A percentile compares a stretch with the other conserved stretches of the same genome.
Evolutionary conservation across 2,888 invertebrate genomes (phyloP).

Genomic region (Patella pellucida): DNA sequence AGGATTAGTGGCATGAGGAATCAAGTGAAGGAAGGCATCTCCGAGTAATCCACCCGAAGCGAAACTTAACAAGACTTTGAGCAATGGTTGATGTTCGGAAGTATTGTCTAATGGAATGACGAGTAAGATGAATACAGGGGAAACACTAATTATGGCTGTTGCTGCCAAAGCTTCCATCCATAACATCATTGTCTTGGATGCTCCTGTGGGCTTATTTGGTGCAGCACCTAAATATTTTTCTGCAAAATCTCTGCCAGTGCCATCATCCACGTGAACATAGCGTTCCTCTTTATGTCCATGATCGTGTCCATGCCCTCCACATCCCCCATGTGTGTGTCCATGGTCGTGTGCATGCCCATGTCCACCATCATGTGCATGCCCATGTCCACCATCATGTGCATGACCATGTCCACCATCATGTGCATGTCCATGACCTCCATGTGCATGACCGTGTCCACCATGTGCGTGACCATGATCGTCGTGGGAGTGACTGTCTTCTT

Average conservation of each 20-base stretch:
- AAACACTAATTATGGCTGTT: conserved; percentile 93
- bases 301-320: conserved; percentile 73
- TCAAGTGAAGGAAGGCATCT: conserved; percentile 98
- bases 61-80: conserved; percentile 80
- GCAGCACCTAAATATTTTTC: background rate
- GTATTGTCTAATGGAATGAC: conserved; percentile 87
- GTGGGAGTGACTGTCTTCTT: conserved; percentile 36
- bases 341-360: conserved; percentile 34
- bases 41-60: conserved; percentile 85
- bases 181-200: conserved; percentile 61
- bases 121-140: conserved; percentile 92
- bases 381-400: conserved; percentile 25
- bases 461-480: conserved; percentile 44
- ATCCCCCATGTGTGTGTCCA: conserved; percentile 67
- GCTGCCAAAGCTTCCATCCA: conserved; percentile 90
- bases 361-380: conserved; percentile 37
- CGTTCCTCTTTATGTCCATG: conserved; percentile 37
- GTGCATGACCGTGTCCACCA: conserved; percentile 37
- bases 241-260: conserved; percentile 19
- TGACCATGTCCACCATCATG: conserved; percentile 40
- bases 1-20: conserved; percentile 89
- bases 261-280: conserved; percentile 26
- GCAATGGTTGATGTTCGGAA: conserved; percentile 84
- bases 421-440: conserved; percentile 76
- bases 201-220: conserved; percentile 49